Conservation (phyloP, 2,888 invertebrate genomes). For the Trachelus stipa region DNA sequence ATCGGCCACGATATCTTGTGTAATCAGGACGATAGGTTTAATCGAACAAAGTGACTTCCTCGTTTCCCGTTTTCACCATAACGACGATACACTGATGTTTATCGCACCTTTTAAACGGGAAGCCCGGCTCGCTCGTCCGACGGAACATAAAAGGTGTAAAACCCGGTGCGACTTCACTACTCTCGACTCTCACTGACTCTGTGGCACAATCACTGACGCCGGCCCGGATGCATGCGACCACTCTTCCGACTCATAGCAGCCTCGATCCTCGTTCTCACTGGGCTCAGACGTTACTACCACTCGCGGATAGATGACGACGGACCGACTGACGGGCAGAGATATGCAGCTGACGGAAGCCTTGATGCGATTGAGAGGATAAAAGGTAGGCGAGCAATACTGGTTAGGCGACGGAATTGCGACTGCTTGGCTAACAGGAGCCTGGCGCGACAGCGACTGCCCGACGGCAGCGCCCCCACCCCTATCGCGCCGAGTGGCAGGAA, state of each 20-base stretch:
- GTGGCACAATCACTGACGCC: slow-evolving; percentile 39
- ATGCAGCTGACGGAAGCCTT: slow-evolving; percentile 57
- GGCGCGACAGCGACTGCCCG: slow-evolving; percentile 75
- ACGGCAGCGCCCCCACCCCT: slow-evolving; percentile 66
- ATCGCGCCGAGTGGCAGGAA: background rate
- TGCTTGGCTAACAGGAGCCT: slow-evolving; percentile 70
- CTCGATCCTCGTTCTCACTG: slow-evolving; percentile 48
- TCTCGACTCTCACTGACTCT: slow-evolving; percentile 8
- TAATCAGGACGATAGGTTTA: background rate
- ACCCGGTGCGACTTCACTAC: slow-evolving; percentile 4
- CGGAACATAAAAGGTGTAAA: slow-evolving; percentile 8
- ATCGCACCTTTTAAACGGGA: background rate
- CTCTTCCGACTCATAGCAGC: slow-evolving; percentile 47
- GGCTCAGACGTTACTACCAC: slow-evolving; percentile 68
- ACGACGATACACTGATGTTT: background rate
- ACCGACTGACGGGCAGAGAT: slow-evolving; percentile 22
- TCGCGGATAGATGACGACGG: slow-evolving; percentile 7
- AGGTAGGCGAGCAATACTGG: slow-evolving; percentile 65
- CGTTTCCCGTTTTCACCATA: slow-evolving; percentile 1
- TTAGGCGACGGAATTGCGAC: slow-evolving; percentile 64
- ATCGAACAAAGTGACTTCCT: background rate
- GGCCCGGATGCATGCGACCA: slow-evolving; percentile 40
- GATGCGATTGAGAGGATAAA: slow-evolving; percentile 67
- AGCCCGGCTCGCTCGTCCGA: slow-evolving; percentile 2
- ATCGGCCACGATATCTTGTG: slow-evolving; percentile 41